phyloP scores from a whole-genome alignment of 2,888 invertebrate genomes.

The Anorthoa munda region DNA sequence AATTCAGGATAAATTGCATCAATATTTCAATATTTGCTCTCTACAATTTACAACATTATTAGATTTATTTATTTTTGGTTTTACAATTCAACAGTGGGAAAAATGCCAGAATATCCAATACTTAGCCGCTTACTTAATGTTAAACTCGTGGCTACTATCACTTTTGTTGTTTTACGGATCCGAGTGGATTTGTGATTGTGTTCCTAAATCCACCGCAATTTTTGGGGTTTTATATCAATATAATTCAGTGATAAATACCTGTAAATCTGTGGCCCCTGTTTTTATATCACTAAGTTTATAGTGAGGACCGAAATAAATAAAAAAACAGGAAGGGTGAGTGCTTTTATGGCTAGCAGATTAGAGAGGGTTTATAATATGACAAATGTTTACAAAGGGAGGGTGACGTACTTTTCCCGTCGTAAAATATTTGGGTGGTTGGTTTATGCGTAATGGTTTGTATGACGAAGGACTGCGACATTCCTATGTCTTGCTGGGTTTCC shows the following conservation, averaged over 20 bases:
- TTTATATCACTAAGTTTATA: conserved; percentile 13
- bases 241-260: conserved; percentile 21
- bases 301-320: conserved; percentile 38
- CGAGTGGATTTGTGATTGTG: too few species aligned
- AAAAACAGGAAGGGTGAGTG: conserved; percentile 7
- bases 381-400: conserved; percentile 23
- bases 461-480: conserved; percentile 11
- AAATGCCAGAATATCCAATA: neutral
- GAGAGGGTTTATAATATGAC: conserved; percentile 29
- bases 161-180: neutral
- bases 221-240: conserved; percentile 2
- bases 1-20: neutral
- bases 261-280: conserved; percentile 1
- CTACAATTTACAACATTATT: too few species aligned
- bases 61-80: too few species aligned
- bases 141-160: neutral
- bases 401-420: conserved; percentile 13
- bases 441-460: conserved; percentile 24
- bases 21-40: conserved; percentile 9
- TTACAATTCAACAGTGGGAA: neutral
- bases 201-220: neutral
- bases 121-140: neutral
- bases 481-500: neutral
- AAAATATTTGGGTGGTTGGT: conserved; percentile 32
- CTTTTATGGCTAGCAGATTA: conserved; percentile 31